Base-by-base conservation (phyloP, 2,797 vertebrate species). In the Lacerta viridis region DNA sequence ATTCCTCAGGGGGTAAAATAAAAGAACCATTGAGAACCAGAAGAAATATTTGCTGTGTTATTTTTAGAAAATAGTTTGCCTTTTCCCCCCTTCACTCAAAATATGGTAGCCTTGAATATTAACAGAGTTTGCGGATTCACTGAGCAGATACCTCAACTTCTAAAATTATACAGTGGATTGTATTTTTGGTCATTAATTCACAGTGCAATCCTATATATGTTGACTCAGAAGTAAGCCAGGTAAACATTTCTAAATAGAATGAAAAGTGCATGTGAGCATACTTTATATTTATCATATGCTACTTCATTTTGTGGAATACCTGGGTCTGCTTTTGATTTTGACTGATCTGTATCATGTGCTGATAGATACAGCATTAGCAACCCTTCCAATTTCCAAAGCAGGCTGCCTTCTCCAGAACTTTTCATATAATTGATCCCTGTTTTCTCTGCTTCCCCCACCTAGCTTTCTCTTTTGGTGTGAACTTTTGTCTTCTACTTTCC, bases 51-150 rank as follows among this genome's bases (percentile, higher is more conserved):
- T 83, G n/a, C 72, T 41, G 85, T 88, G 68, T 91, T 74, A 29
- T 90, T 72, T 36, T 33, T 0, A 0, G 43, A 72, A 85, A 55
- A 87, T 90, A 87, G 20, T 43, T 90, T 50, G 27, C 1, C 1
- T 93, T 76, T 13, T 9, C 2, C 33, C 33, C 33, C 33, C 88
- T 80, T 89, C 77, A n/a, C 4, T 69, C 55, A 78, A n/a, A 77
- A 55, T 18, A 68, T 36, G 27, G 59, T 87, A 93, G 20, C 59
- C 86, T 20, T 83, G 87, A 81, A 18, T 89, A 50, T n/a, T 93
- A 85, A 66, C 46, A 69, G 0, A 0, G 72, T 66, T 76, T 64
- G 55, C 41, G 72, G 74, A 17, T 77, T 85, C 15, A 10, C 6
- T n/a, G 18, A 83, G 18, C 36, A 83, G 68, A 18, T 50, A 43